Conservation (phyloP, 2,888 invertebrate species). For the Phlogophora meticulosa region DNA sequence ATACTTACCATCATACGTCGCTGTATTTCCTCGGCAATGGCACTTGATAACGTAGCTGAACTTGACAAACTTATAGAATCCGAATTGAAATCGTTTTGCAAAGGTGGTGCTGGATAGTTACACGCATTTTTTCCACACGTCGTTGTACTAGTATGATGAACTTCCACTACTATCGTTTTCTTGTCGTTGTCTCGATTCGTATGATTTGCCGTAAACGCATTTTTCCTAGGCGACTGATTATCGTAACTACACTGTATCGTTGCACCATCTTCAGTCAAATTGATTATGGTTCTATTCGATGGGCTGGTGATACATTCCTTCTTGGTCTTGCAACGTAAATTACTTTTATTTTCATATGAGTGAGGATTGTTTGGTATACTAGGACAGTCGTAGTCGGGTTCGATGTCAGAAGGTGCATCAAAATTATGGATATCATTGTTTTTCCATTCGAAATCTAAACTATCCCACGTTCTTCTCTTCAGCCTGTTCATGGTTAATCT, state of each 20-base stretch:
- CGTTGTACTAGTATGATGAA: slow-evolving; percentile 90
- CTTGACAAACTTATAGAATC: slow-evolving; percentile 84
- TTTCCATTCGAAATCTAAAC: slow-evolving; percentile 91
- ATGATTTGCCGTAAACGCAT: slow-evolving; percentile 78
- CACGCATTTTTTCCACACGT: slow-evolving; percentile 80
- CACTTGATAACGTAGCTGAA: slow-evolving; percentile 86
- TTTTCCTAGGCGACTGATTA: slow-evolving; percentile 84
- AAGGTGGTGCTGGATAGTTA: slow-evolving; percentile 76
- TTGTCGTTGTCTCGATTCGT: slow-evolving; percentile 84
- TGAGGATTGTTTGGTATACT: slow-evolving; percentile 89
- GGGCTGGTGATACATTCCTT: slow-evolving; percentile 82
- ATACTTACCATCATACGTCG: slow-evolving; percentile 82
- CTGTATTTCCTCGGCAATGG: slow-evolving; percentile 89
- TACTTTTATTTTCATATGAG: slow-evolving; percentile 84
- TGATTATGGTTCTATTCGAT: slow-evolving; percentile 94
- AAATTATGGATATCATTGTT: slow-evolving; percentile 87
- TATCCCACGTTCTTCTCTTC: slow-evolving; percentile 92
- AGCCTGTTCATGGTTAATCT: slow-evolving; percentile 86
- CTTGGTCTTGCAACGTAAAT: slow-evolving; percentile 76
- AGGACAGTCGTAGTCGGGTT: slow-evolving; percentile 87
- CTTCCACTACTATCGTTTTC: slow-evolving; percentile 94
- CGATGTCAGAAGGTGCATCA: slow-evolving; percentile 88
- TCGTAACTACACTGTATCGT: slow-evolving; percentile 93
- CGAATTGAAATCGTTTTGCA: slow-evolving; percentile 75
- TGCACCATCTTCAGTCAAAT: slow-evolving; percentile 93